These are phyloP conservation scores for Euzetes globulus DNA, from an alignment of 2,888 invertebrate genomes.

Conservation along the genomic window DNA sequence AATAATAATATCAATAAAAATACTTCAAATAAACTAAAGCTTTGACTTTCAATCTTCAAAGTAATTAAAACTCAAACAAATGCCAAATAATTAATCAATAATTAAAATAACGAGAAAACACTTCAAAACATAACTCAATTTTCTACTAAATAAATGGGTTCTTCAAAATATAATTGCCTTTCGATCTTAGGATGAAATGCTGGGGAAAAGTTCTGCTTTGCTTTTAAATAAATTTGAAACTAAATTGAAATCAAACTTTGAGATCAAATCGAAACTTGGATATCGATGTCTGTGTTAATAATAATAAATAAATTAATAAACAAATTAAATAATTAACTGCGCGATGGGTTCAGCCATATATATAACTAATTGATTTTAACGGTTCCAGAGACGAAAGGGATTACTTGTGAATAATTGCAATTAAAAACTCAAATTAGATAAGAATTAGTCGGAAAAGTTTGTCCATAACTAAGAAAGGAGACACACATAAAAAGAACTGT, in stretches of 20 bases:
- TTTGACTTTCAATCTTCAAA: neutral
- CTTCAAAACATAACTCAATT: neutral
- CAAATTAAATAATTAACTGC: constrained; percentile 14
- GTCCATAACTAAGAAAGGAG: neutral
- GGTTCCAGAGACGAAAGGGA: neutral
- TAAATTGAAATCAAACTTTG: constrained; percentile 16
- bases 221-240: neutral
- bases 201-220: neutral
- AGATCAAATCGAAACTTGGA: neutral
- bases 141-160: neutral
- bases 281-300: neutral
- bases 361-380: neutral
- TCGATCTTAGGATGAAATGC: neutral
- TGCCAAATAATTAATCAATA: neutral
- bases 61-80: constrained; percentile 15
- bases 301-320: neutral
- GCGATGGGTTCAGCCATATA: neutral
- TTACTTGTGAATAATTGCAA: neutral
- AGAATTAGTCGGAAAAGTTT: neutral
- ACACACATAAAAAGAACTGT: neutral
- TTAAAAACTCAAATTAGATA: neutral
- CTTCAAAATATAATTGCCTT: constrained; percentile 17
- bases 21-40: neutral
- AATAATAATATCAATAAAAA: neutral
- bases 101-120: neutral